These are phyloP conservation scores for Fregetta grallaria DNA, from an alignment of 2,113 vertebrate genomes.

Conservation along the genomic window DNA sequence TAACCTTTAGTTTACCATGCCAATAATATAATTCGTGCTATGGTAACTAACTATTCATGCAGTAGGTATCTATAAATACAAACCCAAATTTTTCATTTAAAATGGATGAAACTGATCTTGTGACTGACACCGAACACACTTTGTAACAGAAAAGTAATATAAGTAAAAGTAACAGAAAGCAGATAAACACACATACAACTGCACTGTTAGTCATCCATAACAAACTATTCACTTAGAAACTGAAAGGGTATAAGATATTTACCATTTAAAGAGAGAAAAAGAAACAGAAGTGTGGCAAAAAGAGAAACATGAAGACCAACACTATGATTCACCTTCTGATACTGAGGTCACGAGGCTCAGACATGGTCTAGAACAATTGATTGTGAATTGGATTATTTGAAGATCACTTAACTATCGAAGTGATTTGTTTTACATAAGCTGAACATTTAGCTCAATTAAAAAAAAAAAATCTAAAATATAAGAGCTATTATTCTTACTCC, in stretches of 20 bases:
- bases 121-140: background rate
- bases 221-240: background rate
- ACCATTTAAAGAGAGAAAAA: background rate
- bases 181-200: background rate
- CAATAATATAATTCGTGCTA: background rate
- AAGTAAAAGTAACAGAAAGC: background rate
- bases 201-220: background rate
- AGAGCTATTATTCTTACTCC: background rate
- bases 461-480: background rate
- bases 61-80: background rate
- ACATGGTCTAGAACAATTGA: accelerated
- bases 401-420: background rate
- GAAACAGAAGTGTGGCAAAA: background rate
- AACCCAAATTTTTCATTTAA: background rate
- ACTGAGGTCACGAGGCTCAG: background rate
- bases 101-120: background rate
- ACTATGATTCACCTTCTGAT: background rate
- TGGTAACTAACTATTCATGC: background rate
- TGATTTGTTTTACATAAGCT: background rate
- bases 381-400: background rate
- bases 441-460: background rate
- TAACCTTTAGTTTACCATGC: background rate
- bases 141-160: background rate
- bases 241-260: background rate
- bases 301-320: background rate